A percentile compares a stretch with the other conserved stretches of the same genome.
Conservation (phyloP, 2,113 vertebrate species). For the Mugil cephalus region DNA sequence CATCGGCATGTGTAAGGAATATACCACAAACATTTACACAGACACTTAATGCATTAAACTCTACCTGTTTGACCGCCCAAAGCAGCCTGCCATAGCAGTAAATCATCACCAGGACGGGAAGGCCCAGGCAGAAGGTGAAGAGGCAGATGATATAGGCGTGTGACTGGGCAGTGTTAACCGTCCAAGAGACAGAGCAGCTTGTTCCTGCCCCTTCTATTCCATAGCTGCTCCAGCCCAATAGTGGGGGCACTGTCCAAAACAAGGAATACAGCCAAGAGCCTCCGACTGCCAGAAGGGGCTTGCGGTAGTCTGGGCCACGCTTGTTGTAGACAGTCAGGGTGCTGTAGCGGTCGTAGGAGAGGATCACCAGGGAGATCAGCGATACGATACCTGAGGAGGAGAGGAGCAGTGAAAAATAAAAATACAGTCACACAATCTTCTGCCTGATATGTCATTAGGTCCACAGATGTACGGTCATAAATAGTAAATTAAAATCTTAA, state of each 20-base stretch:
- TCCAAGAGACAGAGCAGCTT: constrained; percentile 91
- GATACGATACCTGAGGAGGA: constrained; percentile 88
- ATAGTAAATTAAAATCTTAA: not conserved
- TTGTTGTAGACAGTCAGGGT: constrained; percentile 89
- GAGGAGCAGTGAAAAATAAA: not conserved
- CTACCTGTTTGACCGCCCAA: constrained; percentile 89
- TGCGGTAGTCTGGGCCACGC: constrained; percentile 79
- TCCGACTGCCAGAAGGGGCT: constrained; percentile 85
- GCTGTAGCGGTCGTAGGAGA: constrained; percentile 91
- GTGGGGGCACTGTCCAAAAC: constrained; percentile 90
- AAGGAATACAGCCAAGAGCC: constrained; percentile 90
- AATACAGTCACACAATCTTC: not conserved
- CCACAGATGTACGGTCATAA: not conserved
- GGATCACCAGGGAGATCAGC: constrained; percentile 88
- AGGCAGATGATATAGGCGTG: constrained; percentile 90
- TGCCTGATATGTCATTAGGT: not conserved
- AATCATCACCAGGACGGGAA: constrained; percentile 88
- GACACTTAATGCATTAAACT: not conserved
- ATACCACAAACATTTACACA: constrained; percentile 5
- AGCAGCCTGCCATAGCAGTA: constrained; percentile 90
- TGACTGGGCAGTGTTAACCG: constrained; percentile 79
- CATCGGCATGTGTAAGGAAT: too few relatives aligned
- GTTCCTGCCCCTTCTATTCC: constrained; percentile 89
- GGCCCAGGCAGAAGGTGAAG: constrained; percentile 89
- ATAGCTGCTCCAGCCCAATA: constrained; percentile 92